These are phyloP conservation scores for Cyphomyrus plagiostoma DNA, from an alignment of 2,113 vertebrate genomes.

Conservation along the genomic window DNA sequence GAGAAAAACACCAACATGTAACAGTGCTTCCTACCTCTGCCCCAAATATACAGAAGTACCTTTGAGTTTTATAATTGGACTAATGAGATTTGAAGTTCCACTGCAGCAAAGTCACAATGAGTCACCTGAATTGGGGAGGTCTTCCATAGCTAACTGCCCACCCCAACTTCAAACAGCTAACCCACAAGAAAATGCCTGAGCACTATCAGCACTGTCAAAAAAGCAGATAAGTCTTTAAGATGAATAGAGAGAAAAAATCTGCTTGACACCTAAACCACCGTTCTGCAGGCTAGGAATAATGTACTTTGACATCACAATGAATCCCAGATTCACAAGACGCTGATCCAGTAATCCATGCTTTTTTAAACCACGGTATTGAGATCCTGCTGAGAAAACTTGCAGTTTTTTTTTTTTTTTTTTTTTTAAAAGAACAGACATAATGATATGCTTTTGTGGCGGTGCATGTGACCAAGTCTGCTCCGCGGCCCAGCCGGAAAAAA, in stretches of 20 bases:
- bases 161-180: slow-evolving; percentile 53
- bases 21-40: background rate
- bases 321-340: background rate
- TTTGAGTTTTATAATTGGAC: background rate
- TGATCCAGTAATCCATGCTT: background rate
- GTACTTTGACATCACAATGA: background rate
- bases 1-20: background rate
- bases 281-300: background rate
- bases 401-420: no score
- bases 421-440: background rate
- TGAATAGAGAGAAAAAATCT: background rate
- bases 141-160: slow-evolving; percentile 51
- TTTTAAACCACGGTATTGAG: background rate
- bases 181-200: slow-evolving; percentile 58
- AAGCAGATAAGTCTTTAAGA: slow-evolving; percentile 21
- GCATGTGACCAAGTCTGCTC: background rate
- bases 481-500: background rate
- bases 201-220: slow-evolving; percentile 51
- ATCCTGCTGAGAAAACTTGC: background rate
- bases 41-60: background rate
- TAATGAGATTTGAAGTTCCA: background rate
- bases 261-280: background rate
- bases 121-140: slow-evolving; percentile 30
- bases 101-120: background rate
- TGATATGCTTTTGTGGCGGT: background rate